Percentiles rank a stretch among this genome's conserved stretches.
Conservation (phyloP, 1,140 invertebrate species). For the Drosophila tropicalis region DNA sequence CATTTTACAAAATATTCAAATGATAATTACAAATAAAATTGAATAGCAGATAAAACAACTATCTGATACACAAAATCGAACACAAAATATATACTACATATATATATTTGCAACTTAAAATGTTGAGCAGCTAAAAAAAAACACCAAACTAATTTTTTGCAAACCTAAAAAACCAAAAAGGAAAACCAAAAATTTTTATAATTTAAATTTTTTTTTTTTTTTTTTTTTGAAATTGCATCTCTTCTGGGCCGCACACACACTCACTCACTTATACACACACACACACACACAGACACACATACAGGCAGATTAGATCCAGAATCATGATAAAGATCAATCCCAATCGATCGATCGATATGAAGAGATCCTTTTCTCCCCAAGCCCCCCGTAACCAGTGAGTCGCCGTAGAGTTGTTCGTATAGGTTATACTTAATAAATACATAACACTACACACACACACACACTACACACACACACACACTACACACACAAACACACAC, state of each 20-base stretch:
- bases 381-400: constrained; percentile 21
- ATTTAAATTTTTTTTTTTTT: constrained; percentile 76
- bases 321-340: not conserved
- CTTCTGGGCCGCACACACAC: constrained; percentile 32
- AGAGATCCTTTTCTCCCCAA: constrained; percentile 13
- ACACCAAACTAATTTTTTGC: constrained; percentile 29
- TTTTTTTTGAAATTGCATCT: constrained; percentile 17
- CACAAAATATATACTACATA: constrained; percentile 17
- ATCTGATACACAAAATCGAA: not conserved
- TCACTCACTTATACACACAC: not conserved
- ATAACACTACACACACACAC: constrained; percentile 64
- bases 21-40: constrained; percentile 13
- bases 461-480: not conserved
- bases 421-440: constrained; percentile 76
- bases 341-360: constrained; percentile 8
- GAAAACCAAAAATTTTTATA: constrained; percentile 51
- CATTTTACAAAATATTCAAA: constrained; percentile 46
- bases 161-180: too few species aligned
- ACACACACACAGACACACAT: constrained; percentile 3
- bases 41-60: constrained; percentile 4
- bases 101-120: not conserved
- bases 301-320: not conserved
- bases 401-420: constrained; percentile 63
- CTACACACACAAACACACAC: not conserved
- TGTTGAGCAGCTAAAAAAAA: constrained; percentile 11